phyloP scores from a whole-genome alignment of 2,797 vertebrate genomes.

The Xenops minutus region DNA sequence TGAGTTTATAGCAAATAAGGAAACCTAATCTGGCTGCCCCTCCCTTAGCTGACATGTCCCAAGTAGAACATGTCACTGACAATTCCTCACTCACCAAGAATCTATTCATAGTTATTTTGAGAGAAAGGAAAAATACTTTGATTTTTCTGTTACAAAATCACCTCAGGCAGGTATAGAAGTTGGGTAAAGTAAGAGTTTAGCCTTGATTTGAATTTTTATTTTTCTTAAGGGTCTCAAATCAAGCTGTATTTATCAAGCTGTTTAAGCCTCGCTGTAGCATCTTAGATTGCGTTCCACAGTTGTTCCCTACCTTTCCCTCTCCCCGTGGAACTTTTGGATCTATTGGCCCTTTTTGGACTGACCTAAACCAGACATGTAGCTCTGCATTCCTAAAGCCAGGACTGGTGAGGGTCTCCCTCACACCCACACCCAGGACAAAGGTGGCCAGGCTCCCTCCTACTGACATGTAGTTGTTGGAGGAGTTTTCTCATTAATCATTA shows the following conservation, averaged over 20 bases:
- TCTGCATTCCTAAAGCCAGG: neutral
- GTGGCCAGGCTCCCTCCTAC: neutral
- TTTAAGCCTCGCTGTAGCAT: neutral
- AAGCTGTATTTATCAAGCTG: fast-evolving
- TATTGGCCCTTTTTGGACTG: neutral
- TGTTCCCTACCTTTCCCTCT: neutral
- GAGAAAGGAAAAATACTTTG: neutral
- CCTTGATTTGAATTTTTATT: neutral
- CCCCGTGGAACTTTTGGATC: neutral
- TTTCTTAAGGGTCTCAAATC: neutral
- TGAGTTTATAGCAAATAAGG: neutral
- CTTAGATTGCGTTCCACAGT: fast-evolving
- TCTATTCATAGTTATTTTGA: neutral
- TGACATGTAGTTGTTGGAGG: fast-evolving
- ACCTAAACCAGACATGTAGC: fast-evolving
- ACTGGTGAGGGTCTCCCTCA: fast-evolving
- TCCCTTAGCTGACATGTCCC: fast-evolving
- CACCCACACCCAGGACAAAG: fast-evolving
- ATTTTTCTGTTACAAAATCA: neutral
- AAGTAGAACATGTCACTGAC: neutral
- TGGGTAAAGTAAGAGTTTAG: neutral
- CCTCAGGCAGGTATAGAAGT: neutral
- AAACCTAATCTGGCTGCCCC: neutral
- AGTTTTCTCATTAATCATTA: neutral
- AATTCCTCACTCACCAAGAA: neutral